phyloP scores from a whole-genome alignment of 2,888 invertebrate genomes.

The Lymantria dispar region DNA sequence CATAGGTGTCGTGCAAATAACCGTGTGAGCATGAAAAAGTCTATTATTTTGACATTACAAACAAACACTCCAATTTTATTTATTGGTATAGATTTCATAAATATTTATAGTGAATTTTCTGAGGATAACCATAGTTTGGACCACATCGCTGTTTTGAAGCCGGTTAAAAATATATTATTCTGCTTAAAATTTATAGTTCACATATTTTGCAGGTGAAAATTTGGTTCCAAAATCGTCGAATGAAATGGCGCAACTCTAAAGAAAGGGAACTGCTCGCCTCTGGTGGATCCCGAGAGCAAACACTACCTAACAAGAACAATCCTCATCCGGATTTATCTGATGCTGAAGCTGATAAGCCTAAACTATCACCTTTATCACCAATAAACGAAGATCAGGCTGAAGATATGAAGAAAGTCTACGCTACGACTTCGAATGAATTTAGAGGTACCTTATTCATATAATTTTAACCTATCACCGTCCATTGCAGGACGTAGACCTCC shows the following conservation, averaged over 20 bases:
- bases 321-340: constrained; percentile 97
- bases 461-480: no score
- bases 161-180: no score
- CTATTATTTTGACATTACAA: no score
- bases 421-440: constrained; percentile 48
- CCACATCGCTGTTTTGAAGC: no score
- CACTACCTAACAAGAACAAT: constrained; percentile 97
- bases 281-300: constrained; percentile 97
- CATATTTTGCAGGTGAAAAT: constrained; percentile 81
- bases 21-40: no score
- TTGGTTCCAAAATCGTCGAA: constrained; percentile 97
- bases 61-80: no score
- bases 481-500: no score
- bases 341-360: constrained; percentile 90
- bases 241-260: constrained; percentile 99
- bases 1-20: no score
- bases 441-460: constrained; percentile 36
- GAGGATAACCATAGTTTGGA: no score
- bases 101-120: no score
- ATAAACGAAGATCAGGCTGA: constrained; percentile 58
- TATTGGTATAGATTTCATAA: no score
- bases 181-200: no score
- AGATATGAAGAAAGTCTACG: constrained; percentile 57
- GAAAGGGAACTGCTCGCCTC: constrained; percentile 96
- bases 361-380: constrained; percentile 83